phyloP scores from a whole-genome alignment of 2,113 vertebrate species.

The Triplophysa tibetana region DNA sequence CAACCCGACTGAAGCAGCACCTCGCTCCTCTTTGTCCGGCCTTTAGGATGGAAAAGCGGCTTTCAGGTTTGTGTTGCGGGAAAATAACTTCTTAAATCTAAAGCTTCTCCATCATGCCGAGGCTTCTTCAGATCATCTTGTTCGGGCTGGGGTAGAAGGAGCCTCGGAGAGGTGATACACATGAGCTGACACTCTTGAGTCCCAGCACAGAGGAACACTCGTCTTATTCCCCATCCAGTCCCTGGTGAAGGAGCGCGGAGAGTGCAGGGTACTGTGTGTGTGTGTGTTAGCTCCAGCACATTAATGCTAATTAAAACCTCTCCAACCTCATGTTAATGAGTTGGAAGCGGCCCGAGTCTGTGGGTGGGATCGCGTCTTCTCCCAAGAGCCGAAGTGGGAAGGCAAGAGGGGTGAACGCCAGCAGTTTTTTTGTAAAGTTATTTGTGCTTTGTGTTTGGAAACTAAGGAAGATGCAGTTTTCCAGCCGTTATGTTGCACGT shows the following conservation, averaged over 20 bases:
- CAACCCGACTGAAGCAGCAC: slow-evolving; percentile 1
- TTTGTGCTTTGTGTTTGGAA: neutral
- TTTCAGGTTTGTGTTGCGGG: slow-evolving; percentile 6
- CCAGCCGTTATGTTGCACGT: too few relatives aligned
- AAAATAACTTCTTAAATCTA: slow-evolving; percentile 24
- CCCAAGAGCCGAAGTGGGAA: slow-evolving; percentile 27
- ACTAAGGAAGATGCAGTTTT: neutral
- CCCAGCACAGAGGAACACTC: neutral
- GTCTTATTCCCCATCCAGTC: slow-evolving; percentile 41
- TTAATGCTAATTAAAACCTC: slow-evolving; percentile 64
- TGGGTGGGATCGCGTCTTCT: slow-evolving; percentile 51
- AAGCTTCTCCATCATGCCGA: slow-evolving; percentile 20
- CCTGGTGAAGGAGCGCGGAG: slow-evolving; percentile 41
- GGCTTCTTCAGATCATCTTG: slow-evolving; percentile 4
- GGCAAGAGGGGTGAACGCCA: slow-evolving; percentile 14
- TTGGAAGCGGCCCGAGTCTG: slow-evolving; percentile 51
- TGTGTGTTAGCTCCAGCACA: slow-evolving; percentile 32
- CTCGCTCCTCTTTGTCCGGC: neutral
- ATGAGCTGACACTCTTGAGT: neutral
- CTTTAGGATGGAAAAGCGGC: slow-evolving; percentile 13
- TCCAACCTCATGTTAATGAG: slow-evolving; percentile 55
- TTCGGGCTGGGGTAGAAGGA: slow-evolving; percentile 2
- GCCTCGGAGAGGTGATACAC: neutral
- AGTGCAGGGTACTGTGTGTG: slow-evolving; percentile 36
- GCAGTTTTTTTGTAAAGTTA: slow-evolving; percentile 15